Conservation (phyloP, 2,888 invertebrate genomes). For the Amiota mariae region DNA sequence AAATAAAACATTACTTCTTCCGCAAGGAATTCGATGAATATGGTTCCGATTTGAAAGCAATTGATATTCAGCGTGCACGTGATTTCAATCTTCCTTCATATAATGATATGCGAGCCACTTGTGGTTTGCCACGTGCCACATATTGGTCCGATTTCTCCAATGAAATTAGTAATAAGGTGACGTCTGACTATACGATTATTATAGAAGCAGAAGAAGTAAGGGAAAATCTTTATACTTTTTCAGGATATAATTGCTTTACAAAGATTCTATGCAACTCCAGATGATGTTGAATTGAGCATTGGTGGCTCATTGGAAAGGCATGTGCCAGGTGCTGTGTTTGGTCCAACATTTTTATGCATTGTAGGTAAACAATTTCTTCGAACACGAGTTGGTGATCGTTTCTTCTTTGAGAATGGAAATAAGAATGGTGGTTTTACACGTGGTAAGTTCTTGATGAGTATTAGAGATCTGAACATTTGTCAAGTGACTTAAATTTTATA, state of each 20-base stretch:
- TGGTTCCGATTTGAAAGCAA: constrained; percentile 75
- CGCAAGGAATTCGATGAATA: constrained; percentile 72
- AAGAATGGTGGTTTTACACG: constrained; percentile 75
- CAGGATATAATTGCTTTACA: constrained; percentile 77
- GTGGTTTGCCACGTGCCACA: constrained; percentile 60
- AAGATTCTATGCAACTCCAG: constrained; percentile 77
- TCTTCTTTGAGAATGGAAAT: constrained; percentile 79
- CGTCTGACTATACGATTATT: background rate
- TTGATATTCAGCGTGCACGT: constrained; percentile 66
- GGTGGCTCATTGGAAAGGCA: constrained; percentile 81
- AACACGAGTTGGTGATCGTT: constrained; percentile 81
- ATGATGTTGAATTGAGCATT: constrained; percentile 82
- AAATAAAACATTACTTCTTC: constrained; percentile 64
- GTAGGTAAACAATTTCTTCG: constrained; percentile 81
- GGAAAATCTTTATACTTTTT: constrained; percentile 41
- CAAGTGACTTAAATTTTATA: background rate
- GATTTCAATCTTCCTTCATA: constrained; percentile 63
- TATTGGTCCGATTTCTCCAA: constrained; percentile 70
- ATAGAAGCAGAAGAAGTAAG: background rate
- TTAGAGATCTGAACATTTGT: background rate
- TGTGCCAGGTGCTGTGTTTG: constrained; percentile 78
- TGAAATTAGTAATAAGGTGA: constrained; percentile 80
- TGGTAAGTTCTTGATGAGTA: constrained; percentile 64
- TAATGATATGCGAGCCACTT: constrained; percentile 62
- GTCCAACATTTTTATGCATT: constrained; percentile 83